phyloP scores from a whole-genome alignment of 2,113 vertebrate genomes.

The Onychorhynchus coronatus region DNA sequence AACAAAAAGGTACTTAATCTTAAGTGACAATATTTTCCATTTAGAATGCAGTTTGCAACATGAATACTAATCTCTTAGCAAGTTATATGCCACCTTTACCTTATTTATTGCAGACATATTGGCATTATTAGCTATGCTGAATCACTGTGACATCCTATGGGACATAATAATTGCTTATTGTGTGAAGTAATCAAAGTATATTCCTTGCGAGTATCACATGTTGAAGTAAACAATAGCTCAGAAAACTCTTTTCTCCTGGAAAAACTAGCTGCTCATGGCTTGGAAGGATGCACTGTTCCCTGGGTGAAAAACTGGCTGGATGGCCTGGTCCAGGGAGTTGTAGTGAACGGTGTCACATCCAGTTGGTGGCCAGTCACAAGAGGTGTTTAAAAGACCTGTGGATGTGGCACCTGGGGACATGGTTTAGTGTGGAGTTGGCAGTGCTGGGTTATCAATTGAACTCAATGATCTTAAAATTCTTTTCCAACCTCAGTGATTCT shows the following conservation, averaged over 20 bases:
- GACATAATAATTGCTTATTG: background rate
- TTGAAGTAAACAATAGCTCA: background rate
- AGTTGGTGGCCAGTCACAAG: accelerated
- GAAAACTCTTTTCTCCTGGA: background rate
- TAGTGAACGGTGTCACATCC: background rate
- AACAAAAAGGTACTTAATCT: conserved; percentile 38
- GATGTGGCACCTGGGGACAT: background rate
- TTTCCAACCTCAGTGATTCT: background rate
- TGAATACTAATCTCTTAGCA: conserved; percentile 11
- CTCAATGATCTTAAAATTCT: background rate
- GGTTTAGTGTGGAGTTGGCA: background rate
- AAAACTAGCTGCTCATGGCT: background rate
- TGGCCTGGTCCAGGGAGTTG: accelerated
- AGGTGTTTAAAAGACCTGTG: background rate
- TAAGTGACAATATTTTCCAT: conserved; percentile 27
- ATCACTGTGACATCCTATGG: background rate
- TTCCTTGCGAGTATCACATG: background rate
- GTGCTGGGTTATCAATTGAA: background rate
- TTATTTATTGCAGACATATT: conserved; percentile 3
- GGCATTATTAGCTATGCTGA: background rate
- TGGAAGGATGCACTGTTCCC: accelerated
- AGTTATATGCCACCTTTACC: background rate
- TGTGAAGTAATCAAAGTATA: background rate
- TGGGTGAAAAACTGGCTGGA: background rate
- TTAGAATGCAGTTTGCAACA: conserved; percentile 20